phyloP scores from a whole-genome alignment of 1,140 invertebrate genomes.

The Leguminivora glycinivorella region DNA sequence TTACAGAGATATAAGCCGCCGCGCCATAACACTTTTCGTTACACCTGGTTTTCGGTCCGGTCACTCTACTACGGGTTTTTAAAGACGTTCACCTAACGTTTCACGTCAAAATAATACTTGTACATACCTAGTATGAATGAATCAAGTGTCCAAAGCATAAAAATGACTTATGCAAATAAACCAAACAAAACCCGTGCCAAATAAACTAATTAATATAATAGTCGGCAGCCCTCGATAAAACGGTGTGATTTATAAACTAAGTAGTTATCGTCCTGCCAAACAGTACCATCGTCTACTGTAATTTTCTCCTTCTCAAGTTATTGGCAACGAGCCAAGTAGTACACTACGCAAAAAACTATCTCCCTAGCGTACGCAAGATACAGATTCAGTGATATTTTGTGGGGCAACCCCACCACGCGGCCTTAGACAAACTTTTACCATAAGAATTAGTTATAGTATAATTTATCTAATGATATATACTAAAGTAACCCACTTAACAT shows the following conservation, averaged over 20 bases:
- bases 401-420: not conserved
- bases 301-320: conserved; percentile 24
- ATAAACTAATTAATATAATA: not conserved
- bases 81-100: no score
- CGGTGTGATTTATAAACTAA: conserved; percentile 1
- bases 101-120: no score
- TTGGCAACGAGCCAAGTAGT: conserved; percentile 24
- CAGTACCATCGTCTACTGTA: conserved; percentile 17
- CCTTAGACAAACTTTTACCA: not conserved
- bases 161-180: no score
- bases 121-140: no score
- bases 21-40: no score
- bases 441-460: not conserved
- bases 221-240: not conserved
- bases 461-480: not conserved
- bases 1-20: no score
- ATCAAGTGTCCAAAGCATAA: no score
- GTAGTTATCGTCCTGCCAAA: conserved; percentile 16
- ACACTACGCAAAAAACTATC: conserved; percentile 23
- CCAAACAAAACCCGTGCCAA: not conserved
- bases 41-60: no score
- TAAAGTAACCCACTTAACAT: not conserved
- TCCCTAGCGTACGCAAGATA: conserved; percentile 16
- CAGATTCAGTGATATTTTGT: conserved; percentile 18
- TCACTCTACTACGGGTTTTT: no score